Evolutionary conservation across 2,888 invertebrate species (phyloP).

Genomic region (Drosophila eohydei): DNA sequence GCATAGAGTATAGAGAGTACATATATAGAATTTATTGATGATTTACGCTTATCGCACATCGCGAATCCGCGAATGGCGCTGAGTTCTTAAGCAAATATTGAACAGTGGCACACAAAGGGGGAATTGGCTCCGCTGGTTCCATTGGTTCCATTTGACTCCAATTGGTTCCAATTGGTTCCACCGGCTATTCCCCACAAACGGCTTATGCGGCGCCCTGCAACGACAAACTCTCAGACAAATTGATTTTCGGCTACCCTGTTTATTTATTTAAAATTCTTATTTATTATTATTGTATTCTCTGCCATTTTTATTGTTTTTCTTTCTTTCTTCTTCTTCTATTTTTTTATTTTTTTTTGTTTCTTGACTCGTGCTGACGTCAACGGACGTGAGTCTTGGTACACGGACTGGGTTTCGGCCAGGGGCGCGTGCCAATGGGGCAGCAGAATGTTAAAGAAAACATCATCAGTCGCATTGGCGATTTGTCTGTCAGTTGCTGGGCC

Average conservation of each 20-base stretch:
- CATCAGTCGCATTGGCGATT: slow-evolving; percentile 17
- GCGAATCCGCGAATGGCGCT: slow-evolving; percentile 38
- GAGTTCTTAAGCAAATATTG: slow-evolving; percentile 51
- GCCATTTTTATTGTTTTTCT: neutral
- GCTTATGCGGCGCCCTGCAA: slow-evolving; percentile 15
- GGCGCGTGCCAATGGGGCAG: slow-evolving; percentile 50
- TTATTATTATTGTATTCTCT: slow-evolving; percentile 30
- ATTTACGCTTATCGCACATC: slow-evolving; percentile 47
- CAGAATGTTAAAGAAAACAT: slow-evolving; percentile 19
- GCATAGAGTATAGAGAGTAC: slow-evolving; percentile 1
- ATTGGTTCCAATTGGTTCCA: slow-evolving; percentile 6
- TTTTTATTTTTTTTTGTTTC: neutral
- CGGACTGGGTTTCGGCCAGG: slow-evolving; percentile 16
- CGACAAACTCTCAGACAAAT: slow-evolving; percentile 52
- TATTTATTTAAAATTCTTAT: slow-evolving; percentile 61
- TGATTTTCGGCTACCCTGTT: slow-evolving; percentile 50
- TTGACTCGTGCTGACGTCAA: slow-evolving; percentile 54
- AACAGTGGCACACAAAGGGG: slow-evolving; percentile 45
- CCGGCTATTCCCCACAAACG: neutral
- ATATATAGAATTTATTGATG: slow-evolving; percentile 36
- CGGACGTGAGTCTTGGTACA: slow-evolving; percentile 30
- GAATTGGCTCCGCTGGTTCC: slow-evolving; percentile 32
- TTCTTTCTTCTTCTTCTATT: neutral
- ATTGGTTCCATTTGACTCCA: slow-evolving; percentile 10
- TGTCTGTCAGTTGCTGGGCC: slow-evolving; percentile 18